Evolutionary conservation across 2,113 vertebrate genomes (phyloP).

Genomic region (Tetrao urogallus): DNA sequence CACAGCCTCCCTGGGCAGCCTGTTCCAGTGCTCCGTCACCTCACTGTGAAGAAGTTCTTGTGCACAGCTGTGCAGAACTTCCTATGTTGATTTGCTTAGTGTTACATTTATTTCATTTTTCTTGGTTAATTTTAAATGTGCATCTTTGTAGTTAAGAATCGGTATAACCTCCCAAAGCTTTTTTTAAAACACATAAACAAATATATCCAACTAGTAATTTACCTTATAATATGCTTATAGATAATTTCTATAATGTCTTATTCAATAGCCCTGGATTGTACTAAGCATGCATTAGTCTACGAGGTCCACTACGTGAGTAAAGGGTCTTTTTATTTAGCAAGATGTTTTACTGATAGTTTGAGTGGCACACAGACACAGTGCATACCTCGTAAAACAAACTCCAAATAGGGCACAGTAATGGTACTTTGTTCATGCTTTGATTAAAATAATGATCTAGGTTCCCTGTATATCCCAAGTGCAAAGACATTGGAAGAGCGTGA

Average conservation of each 20-base stretch:
- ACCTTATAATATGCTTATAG: background rate
- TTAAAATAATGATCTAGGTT: background rate
- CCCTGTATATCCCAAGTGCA: background rate
- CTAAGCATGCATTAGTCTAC: background rate
- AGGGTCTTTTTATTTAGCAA: background rate
- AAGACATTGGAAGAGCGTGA: background rate
- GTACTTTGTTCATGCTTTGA: background rate
- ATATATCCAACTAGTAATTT: background rate
- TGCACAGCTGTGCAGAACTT: too few species aligned
- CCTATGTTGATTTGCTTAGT: background rate
- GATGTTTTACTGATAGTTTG: background rate
- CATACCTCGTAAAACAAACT: background rate
- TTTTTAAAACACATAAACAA: background rate
- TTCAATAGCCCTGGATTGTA: background rate
- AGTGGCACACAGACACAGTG: background rate
- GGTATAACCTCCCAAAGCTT: background rate
- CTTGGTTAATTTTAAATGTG: background rate
- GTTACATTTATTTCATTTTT: background rate
- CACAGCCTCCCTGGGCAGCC: too few species aligned
- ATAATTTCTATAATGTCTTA: background rate
- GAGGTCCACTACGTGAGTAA: background rate
- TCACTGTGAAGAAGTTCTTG: too few species aligned
- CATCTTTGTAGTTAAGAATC: background rate
- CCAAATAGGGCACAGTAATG: rapidly evolving
- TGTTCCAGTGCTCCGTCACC: too few species aligned